phyloP scores from a whole-genome alignment of 2,797 vertebrate genomes.

The Enteromius viviparus region DNA sequence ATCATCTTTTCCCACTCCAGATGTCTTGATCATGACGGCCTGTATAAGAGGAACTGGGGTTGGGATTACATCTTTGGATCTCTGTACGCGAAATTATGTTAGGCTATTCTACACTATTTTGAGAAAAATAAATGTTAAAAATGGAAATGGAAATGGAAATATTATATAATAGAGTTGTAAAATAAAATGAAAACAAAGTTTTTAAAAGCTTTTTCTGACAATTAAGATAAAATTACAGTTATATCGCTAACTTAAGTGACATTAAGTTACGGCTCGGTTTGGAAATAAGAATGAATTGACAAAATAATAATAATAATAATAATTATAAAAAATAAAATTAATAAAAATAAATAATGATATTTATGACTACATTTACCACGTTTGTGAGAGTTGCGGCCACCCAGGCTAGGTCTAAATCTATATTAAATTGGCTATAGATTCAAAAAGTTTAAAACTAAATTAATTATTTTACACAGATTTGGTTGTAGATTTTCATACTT shows the following conservation, averaged over 20 bases:
- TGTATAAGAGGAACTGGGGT: conserved; percentile 53
- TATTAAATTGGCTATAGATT: neutral
- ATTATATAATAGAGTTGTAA: neutral
- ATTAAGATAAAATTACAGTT: neutral
- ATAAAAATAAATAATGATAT: neutral
- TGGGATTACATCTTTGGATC: conserved; percentile 73
- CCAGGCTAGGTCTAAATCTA: neutral
- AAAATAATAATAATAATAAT: neutral
- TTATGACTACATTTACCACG: neutral
- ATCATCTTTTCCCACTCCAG: conserved; percentile 79
- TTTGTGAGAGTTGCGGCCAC: neutral
- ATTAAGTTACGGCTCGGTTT: neutral
- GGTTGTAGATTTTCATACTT: neutral
- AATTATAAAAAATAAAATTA: too few relatives aligned
- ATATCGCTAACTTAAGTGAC: neutral
- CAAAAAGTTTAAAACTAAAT: neutral
- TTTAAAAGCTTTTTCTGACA: neutral
- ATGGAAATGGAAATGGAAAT: neutral
- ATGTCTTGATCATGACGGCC: conserved; percentile 75
- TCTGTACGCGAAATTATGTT: neutral
- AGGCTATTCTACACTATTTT: neutral
- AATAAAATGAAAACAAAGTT: too few relatives aligned
- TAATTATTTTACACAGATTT: neutral
- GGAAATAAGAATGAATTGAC: neutral
- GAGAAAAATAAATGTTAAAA: neutral